phyloP scores from a whole-genome alignment of 2,113 vertebrate genomes.

The Gymnarchus niloticus region DNA sequence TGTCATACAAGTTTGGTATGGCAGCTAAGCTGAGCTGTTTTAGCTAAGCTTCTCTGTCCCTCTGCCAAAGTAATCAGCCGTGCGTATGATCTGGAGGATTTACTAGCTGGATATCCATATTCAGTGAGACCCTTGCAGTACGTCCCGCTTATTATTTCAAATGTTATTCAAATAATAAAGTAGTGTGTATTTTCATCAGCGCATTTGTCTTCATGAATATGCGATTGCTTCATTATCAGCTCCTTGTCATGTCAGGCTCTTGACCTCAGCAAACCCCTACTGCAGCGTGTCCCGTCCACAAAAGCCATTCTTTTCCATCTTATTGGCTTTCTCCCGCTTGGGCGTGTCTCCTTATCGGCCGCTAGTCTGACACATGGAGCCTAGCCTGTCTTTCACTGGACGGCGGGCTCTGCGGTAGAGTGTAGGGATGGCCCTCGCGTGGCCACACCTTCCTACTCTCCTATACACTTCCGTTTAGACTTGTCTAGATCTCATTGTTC shows the following conservation, averaged over 20 bases:
- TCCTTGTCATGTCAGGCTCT: not conserved
- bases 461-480: not conserved
- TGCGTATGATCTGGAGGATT: not conserved
- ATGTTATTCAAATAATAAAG: not conserved
- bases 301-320: not conserved
- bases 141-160: not conserved
- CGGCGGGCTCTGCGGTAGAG: not conserved
- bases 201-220: not conserved
- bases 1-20: not conserved
- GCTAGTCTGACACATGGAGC: not conserved
- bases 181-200: not conserved
- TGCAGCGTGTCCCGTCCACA: not conserved
- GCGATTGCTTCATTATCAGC: not conserved
- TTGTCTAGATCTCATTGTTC: not conserved
- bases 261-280: not conserved
- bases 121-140: not conserved
- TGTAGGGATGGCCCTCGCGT: not conserved
- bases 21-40: not conserved
- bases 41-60: not conserved
- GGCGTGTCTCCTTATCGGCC: not conserved
- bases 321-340: not conserved
- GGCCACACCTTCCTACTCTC: slow-evolving; percentile 14
- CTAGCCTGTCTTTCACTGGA: not conserved
- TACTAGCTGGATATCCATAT: not conserved
- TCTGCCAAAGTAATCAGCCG: slow-evolving; percentile 11